phyloP scores from a whole-genome alignment of 1,140 invertebrate genomes.

The Drosophila setifemur region DNA sequence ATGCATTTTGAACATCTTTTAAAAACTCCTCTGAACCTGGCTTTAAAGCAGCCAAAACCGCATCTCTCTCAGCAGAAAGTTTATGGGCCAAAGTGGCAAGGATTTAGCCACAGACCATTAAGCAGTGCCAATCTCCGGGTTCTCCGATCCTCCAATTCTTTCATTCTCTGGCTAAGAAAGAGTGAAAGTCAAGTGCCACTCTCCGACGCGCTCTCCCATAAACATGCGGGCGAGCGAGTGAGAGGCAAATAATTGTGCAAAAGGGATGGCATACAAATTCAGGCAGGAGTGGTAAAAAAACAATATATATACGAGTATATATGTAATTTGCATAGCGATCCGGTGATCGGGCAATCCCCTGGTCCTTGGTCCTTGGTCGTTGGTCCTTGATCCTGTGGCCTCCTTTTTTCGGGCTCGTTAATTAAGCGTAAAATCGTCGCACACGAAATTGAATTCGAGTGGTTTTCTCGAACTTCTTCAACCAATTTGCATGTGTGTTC shows the following conservation, averaged over 20 bases:
- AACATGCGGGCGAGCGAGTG: neutral
- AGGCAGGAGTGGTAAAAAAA: slow-evolving; percentile 4
- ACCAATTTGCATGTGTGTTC: slow-evolving; percentile 7
- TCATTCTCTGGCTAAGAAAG: neutral
- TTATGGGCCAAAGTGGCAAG: slow-evolving; percentile 10
- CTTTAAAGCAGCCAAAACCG: neutral
- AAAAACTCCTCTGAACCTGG: neutral
- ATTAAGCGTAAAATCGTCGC: slow-evolving; percentile 76
- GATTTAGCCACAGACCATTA: slow-evolving; percentile 12
- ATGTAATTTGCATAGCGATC: slow-evolving; percentile 71
- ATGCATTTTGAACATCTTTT: neutral
- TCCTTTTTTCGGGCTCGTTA: slow-evolving; percentile 44
- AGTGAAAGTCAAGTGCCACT: slow-evolving; percentile 75
- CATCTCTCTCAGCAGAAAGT: slow-evolving; percentile 3
- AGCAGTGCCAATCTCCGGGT: slow-evolving; percentile 9
- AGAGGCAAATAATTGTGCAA: slow-evolving; percentile 7
- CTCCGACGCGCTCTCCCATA: slow-evolving; percentile 45
- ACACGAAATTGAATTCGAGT: slow-evolving; percentile 66
- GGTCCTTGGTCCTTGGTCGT: slow-evolving; percentile 8
- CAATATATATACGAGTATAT: neutral
- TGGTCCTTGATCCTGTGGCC: slow-evolving; percentile 10
- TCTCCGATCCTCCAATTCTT: neutral
- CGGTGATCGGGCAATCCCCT: slow-evolving; percentile 9
- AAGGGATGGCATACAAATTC: neutral
- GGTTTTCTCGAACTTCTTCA: slow-evolving; percentile 41